Base-by-base conservation (phyloP, 2,113 vertebrate species). In the Paradoxurus hermaphroditus region DNA sequence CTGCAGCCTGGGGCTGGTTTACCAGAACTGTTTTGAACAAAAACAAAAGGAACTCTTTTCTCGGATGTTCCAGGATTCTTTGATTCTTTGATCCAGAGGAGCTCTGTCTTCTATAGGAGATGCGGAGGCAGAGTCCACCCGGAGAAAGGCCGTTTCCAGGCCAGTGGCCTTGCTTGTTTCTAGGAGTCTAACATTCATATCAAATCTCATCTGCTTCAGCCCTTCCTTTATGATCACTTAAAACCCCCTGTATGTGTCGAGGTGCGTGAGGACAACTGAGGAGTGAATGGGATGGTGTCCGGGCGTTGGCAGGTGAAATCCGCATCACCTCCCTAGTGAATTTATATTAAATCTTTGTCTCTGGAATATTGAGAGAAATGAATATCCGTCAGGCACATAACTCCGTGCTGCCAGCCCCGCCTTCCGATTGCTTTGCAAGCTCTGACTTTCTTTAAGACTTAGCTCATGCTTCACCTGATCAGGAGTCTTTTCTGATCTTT, bases 11-110 rank as follows among this genome's bases (percentile, higher is more conserved):
- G 18, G 93, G 98, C 94, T 95, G 92, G 62, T 96, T 93, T 95
- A 86, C 89, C 4, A n/a, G 92, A 93, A 94, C 93, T 93, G 73
- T 94, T 97, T 96, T 95, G 95, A 97, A 97, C 95, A 97, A 98
- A 97, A 97, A 94, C 95, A 95, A 95, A 98, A 97, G 72, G 39
- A 97, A 95, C 73, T 93, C 72, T 97, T 90, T 93, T 94, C 90
- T 97, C 7, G n/a, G 62, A 97, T 96, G 78, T 86, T 96, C 83
- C 73, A 90, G 93, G 72, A 94, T 91, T 78, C 94, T 97, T 96
- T 94, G 93, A 93, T 93, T 97, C 93, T 97, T 95, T 95, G 92
- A 97, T 95, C 90, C 83, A 70, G 82, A 91, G 51, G 73, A 93
- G 89, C 78, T 93, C 78, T 63, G 67, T 84, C 79, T 95, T 96